Base-by-base conservation (phyloP, 2,888 invertebrate genomes). In the Pristionchus japonicus region DNA sequence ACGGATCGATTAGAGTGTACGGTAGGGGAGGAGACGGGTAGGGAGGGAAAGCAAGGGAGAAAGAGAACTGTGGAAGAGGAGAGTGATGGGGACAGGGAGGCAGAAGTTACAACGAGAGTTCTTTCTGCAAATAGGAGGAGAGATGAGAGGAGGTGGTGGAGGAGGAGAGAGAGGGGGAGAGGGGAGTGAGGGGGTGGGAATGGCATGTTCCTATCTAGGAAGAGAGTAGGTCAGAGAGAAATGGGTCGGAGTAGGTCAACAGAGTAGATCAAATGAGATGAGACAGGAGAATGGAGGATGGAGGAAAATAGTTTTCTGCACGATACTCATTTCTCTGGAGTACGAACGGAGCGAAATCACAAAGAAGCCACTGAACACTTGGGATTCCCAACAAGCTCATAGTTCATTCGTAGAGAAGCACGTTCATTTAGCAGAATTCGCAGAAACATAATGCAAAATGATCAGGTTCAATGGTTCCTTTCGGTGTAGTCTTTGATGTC, bases 111-210 rank as follows among this genome's bases (percentile, higher is more conserved):
- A 64, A 85, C 84, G 61, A 37, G 61, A 34, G 40, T n/a, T 64
- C 85, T 40, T 61, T 85, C 61, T 85, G 64, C 85, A 85, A 61
- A 61, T 85, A 85, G 31, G 52, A 85, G 31, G 52, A 61, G 40
- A 84, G 34, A 27, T 52, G 34, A n/a, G 34, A n/a, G 82, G 52
- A 27, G 27, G 31, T 3, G 49, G 37, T 11, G 61, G 40, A 37
- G 34, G 37, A 34, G 83, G 34, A n/a, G 82, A 52, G 47, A 27
- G 52, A 37, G 61, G 27, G 83, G 57, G 57, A 57, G 83, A 52
- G 52, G 23, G 40, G 37, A 49, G 57, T 84, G 61, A 84, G 61
- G 61, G 52, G 47, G 84, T 57, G 52, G 43, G 64, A 43, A 83
- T 49, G 83, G 83, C 49, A 57, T 37, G 52, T 20, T 27, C 77